phyloP scores from a whole-genome alignment of 2,113 vertebrate genomes.

The Apistogramma diplotaenia region DNA sequence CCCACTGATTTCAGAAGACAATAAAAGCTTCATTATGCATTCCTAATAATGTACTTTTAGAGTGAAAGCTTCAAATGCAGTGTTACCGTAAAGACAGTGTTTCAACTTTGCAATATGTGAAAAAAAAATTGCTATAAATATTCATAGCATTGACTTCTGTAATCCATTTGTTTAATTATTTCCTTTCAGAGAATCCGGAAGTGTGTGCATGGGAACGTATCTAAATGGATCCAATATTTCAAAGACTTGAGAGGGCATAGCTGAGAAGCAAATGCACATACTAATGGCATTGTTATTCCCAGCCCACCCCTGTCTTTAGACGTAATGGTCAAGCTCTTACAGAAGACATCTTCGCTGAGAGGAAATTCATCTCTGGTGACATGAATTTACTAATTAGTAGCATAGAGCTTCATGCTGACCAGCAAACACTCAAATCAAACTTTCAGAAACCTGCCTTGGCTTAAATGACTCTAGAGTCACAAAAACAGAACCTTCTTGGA shows the following conservation, averaged over 20 bases:
- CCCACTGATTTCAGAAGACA: slow-evolving; percentile 40
- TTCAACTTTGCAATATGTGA: neutral
- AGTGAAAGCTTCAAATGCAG: neutral
- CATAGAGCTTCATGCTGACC: slow-evolving; percentile 14
- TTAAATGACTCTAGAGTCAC: neutral
- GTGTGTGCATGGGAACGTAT: slow-evolving; percentile 2
- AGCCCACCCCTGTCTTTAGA: slow-evolving; percentile 33
- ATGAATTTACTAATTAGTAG: slow-evolving; percentile 14
- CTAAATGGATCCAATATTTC: slow-evolving; percentile 45
- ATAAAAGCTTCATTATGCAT: slow-evolving; percentile 5
- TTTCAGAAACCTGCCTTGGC: slow-evolving; percentile 3
- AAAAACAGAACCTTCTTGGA: slow-evolving; percentile 13
- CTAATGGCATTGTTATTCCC: slow-evolving; percentile 60
- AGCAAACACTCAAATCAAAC: slow-evolving; percentile 2
- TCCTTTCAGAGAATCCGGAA: slow-evolving; percentile 27
- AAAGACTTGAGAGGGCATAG: slow-evolving; percentile 14
- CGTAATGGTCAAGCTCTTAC: slow-evolving; percentile 57
- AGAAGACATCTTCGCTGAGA: neutral
- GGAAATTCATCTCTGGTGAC: neutral
- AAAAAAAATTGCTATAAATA: neutral
- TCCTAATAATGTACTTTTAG: neutral
- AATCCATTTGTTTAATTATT: neutral
- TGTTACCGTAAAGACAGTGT: neutral
- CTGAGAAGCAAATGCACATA: slow-evolving; percentile 45
- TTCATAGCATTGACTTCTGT: slow-evolving; percentile 11